Evolutionary conservation across 2,113 vertebrate genomes (phyloP), one percentile per base, ranked within the genome.

Genomic region (Sardina pilchardus): DNA sequence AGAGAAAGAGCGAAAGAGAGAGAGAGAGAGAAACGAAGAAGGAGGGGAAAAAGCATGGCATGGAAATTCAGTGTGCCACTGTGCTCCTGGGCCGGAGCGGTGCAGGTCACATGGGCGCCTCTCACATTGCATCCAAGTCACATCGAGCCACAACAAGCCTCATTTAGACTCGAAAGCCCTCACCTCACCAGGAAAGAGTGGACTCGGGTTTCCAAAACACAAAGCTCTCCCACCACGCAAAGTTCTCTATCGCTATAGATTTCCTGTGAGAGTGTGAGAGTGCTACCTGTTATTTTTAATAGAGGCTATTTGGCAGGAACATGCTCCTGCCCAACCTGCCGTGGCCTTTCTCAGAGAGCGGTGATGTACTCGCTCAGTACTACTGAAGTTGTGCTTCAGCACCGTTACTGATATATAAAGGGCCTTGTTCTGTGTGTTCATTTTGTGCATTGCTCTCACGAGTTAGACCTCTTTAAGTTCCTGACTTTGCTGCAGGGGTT

Each of bases 91-190:
- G 82, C 83, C 47, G 48, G 14, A 34, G 53, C 19, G 10, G 30
- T 8, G 30, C 71, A 34, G 19, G 50, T 84, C 86, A 84, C 81
- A 7, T 86, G 39, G 17, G 43, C 75, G 24, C 59, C 26, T 84
- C 36, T 85, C 44, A 88, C 53, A 81, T 82, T 78, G 81, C 36
- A 67, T 84, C 82, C 26, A 83, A 81, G 43, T 86, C 39, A 75
- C 85, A 87, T 83, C 50, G 71, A 86, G 56, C 81, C 67, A 44
- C 81, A 53, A 75, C 82, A 42, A 85, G 67, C 81, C 26, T 84
- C n/a, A 85, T 84, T 86, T 39, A 34, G 83, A 78, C 56, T 84
- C 82, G 81, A 83, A 88, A 83, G 78, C 44, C 30, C 44, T 59
- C 17, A 48, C 47, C n/a, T 43, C 47, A 56, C 50, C 36, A 59